Conservation (phyloP, 2,888 invertebrate species). For the Drosophila hamatofila region DNA sequence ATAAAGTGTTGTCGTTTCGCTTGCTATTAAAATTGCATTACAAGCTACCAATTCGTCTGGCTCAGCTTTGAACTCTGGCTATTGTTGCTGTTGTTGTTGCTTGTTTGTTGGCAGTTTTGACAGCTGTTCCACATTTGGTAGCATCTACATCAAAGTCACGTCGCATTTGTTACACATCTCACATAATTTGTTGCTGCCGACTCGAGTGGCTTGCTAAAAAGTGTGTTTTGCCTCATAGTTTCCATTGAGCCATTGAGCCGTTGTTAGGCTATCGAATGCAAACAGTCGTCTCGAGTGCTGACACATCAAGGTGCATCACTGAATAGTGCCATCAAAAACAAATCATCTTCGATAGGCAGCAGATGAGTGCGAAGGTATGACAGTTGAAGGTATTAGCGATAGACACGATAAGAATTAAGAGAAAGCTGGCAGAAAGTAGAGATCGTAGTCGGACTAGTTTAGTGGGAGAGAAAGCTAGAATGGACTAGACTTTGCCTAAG, state of each 20-base stretch:
- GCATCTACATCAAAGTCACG: slow-evolving; percentile 70
- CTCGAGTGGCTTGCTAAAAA: slow-evolving; percentile 23
- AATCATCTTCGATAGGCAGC: slow-evolving; percentile 3
- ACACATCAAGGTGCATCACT: slow-evolving; percentile 70
- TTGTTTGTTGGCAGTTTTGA: slow-evolving; percentile 46
- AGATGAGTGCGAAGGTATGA: background rate
- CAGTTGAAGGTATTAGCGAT: background rate
- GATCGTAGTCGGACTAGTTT: background rate
- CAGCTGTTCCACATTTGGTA: slow-evolving; percentile 68
- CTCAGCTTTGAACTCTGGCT: slow-evolving; percentile 5
- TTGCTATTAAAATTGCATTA: slow-evolving; percentile 59
- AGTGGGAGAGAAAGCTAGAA: slow-evolving; percentile 3
- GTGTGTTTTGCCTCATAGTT: slow-evolving; percentile 35
- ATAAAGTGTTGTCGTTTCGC: slow-evolving; percentile 29
- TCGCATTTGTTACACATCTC: slow-evolving; percentile 64
- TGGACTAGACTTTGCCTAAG: background rate
- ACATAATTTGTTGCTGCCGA: slow-evolving; percentile 48
- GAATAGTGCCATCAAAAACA: slow-evolving; percentile 12
- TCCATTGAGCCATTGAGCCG: slow-evolving; percentile 43
- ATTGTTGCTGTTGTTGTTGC: background rate
- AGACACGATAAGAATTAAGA: background rate
- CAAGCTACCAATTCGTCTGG: slow-evolving; percentile 34
- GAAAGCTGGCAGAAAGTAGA: background rate
- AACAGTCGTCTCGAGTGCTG: slow-evolving; percentile 62
- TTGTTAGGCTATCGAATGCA: slow-evolving; percentile 58